Evolutionary conservation across 1,140 invertebrate genomes (phyloP).

Genomic region (Colletes latitarsis): DNA sequence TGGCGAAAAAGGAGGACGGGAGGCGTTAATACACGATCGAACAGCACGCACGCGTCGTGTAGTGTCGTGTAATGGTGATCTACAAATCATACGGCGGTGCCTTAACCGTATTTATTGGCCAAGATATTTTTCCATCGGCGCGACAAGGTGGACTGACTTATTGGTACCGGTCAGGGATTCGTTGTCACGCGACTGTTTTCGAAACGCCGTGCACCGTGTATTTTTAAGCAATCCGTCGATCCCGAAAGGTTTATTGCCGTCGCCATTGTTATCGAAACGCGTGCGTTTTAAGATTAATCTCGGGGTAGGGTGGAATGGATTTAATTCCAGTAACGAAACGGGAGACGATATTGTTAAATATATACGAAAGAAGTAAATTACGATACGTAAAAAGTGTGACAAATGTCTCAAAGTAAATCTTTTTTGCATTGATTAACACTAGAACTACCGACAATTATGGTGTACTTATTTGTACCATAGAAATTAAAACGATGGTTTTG

Average conservation of each 20-base stretch:
- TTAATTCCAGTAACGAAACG: background rate
- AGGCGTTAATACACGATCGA: slow-evolving; percentile 46
- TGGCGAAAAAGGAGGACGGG: background rate
- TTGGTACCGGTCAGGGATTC: slow-evolving; percentile 23
- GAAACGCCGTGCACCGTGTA: background rate
- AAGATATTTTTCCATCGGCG: slow-evolving; percentile 26
- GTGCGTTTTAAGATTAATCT: background rate
- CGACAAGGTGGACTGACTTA: slow-evolving; percentile 38
- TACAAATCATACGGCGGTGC: slow-evolving; percentile 41
- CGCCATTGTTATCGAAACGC: background rate
- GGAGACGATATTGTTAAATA: too few species aligned
- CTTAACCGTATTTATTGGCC: slow-evolving; percentile 27
- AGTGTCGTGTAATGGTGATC: slow-evolving; percentile 37
- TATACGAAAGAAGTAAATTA: too few species aligned
- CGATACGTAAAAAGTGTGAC: too few species aligned
- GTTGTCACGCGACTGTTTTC: slow-evolving; percentile 44
- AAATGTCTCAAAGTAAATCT: too few species aligned
- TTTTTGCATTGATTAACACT: too few species aligned
- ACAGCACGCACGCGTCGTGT: slow-evolving; percentile 36
- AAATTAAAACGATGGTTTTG: too few species aligned
- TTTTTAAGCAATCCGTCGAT: background rate
- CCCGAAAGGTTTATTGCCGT: background rate
- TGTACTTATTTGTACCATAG: too few species aligned
- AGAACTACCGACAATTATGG: too few species aligned
- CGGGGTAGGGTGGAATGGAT: background rate